A percentile compares a stretch with the other conserved stretches of the same genome.
Evolutionary conservation across 2,888 invertebrate genomes (phyloP).

Genomic region (Beris chalybata): DNA sequence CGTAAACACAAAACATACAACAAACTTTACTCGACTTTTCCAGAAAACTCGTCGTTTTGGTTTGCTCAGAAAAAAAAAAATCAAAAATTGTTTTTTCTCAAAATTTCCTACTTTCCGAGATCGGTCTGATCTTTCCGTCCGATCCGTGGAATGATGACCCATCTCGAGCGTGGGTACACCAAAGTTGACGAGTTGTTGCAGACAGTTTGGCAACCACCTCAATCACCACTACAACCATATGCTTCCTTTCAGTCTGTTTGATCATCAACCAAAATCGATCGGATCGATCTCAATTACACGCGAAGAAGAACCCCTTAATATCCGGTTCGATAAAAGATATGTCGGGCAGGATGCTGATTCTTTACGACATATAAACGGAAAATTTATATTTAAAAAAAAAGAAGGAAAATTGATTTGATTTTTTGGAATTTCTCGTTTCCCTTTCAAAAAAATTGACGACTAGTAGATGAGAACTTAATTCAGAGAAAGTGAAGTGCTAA

Average conservation of each 20-base stretch:
- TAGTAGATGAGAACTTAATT: too few relatives aligned
- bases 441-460: too few relatives aligned
- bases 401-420: too few relatives aligned
- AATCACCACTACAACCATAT: not conserved
- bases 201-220: slow-evolving; percentile 26
- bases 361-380: too few relatives aligned
- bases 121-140: too few relatives aligned
- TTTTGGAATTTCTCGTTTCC: too few relatives aligned
- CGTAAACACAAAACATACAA: slow-evolving; percentile 29
- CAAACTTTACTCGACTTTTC: slow-evolving; percentile 17
- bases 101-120: slow-evolving; percentile 11
- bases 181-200: slow-evolving; percentile 3
- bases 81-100: slow-evolving; percentile 2
- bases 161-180: not conserved
- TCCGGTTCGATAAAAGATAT: slow-evolving; percentile 18
- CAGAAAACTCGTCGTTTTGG: not conserved
- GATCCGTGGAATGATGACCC: not conserved
- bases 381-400: too few relatives aligned
- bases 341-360: not conserved
- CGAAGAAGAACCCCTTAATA: slow-evolving; percentile 8
- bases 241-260: slow-evolving; percentile 25
- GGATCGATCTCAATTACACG: not conserved
- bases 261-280: not conserved
- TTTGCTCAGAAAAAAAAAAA: not conserved
- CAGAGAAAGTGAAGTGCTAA: too few relatives aligned